Conservation (phyloP, 2,888 invertebrate genomes). For the Clostera curtula region DNA sequence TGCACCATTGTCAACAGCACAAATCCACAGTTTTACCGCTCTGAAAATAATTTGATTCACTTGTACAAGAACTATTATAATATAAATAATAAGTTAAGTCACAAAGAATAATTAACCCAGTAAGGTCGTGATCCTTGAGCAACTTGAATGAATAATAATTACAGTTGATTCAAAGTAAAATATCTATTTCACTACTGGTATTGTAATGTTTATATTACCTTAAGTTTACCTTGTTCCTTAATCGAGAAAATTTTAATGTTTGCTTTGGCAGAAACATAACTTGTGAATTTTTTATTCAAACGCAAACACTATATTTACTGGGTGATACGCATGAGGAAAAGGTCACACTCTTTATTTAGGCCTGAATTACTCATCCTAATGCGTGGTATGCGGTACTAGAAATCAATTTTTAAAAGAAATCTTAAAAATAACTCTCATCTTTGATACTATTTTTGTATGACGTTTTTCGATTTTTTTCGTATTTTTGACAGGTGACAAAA, state of each 20-base stretch:
- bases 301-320: conserved; percentile 33
- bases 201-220: conserved; percentile 45
- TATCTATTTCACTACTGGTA: conserved; percentile 13
- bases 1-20: conserved; percentile 56
- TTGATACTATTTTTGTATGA: conserved; percentile 61
- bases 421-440: conserved; percentile 71
- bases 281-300: conserved; percentile 44
- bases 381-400: conserved; percentile 25
- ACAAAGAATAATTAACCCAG: conserved; percentile 34
- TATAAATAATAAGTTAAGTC: conserved; percentile 15
- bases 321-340: conserved; percentile 29
- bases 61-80: conserved; percentile 8
- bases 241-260: conserved; percentile 53
- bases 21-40: conserved; percentile 32
- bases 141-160: conserved; percentile 21
- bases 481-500: conserved; percentile 21
- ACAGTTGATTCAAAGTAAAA: conserved; percentile 12
- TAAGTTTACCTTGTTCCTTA: conserved; percentile 51
- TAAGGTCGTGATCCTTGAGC: conserved; percentile 52
- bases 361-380: conserved; percentile 36
- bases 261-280: conserved; percentile 67
- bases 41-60: conserved; percentile 36
- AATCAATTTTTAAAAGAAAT: conserved; percentile 38
- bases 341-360: conserved; percentile 25
- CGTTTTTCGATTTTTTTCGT: conserved; percentile 19